A percentile compares a stretch with the other conserved stretches of the same genome.
Evolutionary conservation across 2,797 vertebrate species (phyloP).

Genomic region (Lophotriccus pileatus): DNA sequence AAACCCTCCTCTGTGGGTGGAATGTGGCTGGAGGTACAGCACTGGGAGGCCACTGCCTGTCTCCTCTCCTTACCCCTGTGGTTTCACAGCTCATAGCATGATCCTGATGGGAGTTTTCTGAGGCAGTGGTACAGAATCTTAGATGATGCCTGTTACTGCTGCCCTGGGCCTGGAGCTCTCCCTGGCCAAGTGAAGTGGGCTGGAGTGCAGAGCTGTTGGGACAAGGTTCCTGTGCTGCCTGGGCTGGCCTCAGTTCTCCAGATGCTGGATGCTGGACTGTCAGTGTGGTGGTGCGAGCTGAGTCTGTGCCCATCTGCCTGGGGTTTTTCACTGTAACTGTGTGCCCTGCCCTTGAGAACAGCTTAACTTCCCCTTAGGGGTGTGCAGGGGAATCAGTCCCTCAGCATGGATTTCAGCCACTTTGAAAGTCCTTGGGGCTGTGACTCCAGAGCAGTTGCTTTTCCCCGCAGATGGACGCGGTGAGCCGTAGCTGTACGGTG

Average conservation of each 20-base stretch:
- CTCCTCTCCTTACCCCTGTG: neutral
- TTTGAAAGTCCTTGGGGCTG: neutral
- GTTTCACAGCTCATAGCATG: neutral
- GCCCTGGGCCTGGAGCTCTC: neutral
- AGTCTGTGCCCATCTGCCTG: neutral
- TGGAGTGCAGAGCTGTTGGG: neutral
- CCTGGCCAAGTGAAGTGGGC: neutral
- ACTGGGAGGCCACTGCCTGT: neutral
- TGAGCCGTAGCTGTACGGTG: conserved; percentile 91
- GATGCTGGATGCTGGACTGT: neutral
- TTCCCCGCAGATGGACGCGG: conserved; percentile 87
- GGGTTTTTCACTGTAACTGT: neutral
- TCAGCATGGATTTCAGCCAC: neutral
- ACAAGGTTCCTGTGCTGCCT: neutral
- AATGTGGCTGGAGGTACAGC: neutral
- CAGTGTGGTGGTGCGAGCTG: accelerated
- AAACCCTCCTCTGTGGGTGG: accelerated
- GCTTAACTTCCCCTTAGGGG: accelerated
- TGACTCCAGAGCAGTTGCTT: neutral
- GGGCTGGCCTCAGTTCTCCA: neutral
- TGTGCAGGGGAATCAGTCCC: neutral
- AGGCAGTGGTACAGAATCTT: neutral
- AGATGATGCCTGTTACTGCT: neutral
- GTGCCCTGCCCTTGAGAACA: neutral
- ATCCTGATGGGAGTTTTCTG: neutral